Percentiles rank a stretch among this genome's conserved stretches.
Evolutionary conservation across 2,797 vertebrate genomes (phyloP).

Genomic region (Chromis chromis): DNA sequence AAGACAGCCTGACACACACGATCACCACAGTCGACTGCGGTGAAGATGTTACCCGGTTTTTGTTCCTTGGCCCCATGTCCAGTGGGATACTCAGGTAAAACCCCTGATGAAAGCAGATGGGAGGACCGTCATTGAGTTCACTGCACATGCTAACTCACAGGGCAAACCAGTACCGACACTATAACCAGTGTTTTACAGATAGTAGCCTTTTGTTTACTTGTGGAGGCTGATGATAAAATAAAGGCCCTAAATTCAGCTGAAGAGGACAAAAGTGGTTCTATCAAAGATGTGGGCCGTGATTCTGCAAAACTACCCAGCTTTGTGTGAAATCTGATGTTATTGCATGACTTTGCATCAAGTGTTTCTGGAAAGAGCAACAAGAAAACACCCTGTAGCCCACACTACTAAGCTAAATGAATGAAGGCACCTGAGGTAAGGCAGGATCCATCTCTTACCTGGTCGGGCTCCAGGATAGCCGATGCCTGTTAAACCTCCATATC

Average conservation of each 20-base stretch:
- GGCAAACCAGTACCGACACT: not conserved
- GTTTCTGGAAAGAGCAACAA: not conserved
- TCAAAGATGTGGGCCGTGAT: not conserved
- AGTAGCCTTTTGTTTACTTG: not conserved
- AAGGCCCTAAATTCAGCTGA: constrained; percentile 5
- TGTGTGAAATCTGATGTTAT: constrained; percentile 11
- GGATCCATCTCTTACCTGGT: constrained; percentile 73
- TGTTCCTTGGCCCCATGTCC: constrained; percentile 39
- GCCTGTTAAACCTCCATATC: constrained; percentile 73
- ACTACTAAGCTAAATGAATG: constrained; percentile 19
- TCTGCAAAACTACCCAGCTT: not conserved
- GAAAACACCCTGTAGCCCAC: constrained; percentile 4
- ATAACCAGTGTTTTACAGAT: not conserved
- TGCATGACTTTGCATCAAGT: not conserved
- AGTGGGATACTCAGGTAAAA: constrained; percentile 21
- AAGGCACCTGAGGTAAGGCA: not conserved
- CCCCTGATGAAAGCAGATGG: constrained; percentile 38
- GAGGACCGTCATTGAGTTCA: constrained; percentile 13
- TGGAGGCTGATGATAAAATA: not conserved
- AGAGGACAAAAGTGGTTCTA: not conserved
- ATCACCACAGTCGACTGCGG: constrained; percentile 4
- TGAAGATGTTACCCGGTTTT: constrained; percentile 61
- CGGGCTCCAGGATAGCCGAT: constrained; percentile 64
- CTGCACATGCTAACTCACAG: not conserved
- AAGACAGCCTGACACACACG: constrained; percentile 22